Evolutionary conservation across 53 echinoderm and acorn worm genomes (phyloP).

Genomic region (Pentamera pediparva): DNA sequence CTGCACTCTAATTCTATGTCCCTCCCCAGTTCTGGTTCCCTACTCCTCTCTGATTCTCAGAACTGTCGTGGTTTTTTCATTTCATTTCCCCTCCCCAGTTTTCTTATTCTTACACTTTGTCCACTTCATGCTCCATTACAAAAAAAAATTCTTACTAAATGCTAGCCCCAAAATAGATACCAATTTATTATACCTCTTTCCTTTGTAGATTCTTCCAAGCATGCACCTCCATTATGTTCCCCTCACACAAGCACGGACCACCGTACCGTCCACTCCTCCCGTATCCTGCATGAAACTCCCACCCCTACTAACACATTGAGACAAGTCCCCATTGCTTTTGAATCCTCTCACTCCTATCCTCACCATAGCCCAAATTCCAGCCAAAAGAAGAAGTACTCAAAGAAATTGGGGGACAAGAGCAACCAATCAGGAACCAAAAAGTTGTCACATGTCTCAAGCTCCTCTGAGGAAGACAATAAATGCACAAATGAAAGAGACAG

Average conservation of each 20-base stretch:
- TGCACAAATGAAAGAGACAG: no score
- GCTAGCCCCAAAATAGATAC: not conserved
- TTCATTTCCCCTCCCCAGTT: no score
- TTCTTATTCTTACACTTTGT: no score
- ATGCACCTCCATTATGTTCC: not conserved
- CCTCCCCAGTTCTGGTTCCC: not conserved
- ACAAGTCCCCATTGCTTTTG: not conserved
- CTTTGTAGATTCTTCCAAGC: constrained; percentile 4
- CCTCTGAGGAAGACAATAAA: no score
- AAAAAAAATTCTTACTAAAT: no score
- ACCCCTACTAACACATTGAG: not conserved
- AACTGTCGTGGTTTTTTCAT: no score
- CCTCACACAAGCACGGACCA: not conserved
- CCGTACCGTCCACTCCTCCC: not conserved
- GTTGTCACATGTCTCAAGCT: no score
- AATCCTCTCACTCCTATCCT: not conserved
- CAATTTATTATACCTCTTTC: not conserved
- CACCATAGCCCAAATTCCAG: not conserved
- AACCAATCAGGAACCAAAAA: not conserved
- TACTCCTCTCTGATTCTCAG: not conserved
- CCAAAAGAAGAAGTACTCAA: not conserved
- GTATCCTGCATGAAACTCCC: not conserved
- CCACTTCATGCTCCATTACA: no score
- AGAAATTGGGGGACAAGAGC: no score
- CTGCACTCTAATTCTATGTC: no score